Conservation (phyloP, 2,113 vertebrate genomes). For the Morone saxatilis region DNA sequence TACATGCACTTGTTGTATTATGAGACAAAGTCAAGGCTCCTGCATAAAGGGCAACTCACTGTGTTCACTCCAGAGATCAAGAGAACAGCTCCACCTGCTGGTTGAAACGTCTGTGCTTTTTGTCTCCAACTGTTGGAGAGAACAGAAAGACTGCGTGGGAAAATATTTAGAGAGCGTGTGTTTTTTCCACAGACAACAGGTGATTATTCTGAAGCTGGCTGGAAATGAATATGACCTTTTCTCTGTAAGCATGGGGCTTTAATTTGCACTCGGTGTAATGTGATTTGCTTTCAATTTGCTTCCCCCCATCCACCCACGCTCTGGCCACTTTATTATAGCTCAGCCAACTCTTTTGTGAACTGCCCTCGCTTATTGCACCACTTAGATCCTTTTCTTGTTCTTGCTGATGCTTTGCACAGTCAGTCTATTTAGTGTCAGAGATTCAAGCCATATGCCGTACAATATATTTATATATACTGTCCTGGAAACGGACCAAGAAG, state of each 20-base stretch:
- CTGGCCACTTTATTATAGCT: background rate
- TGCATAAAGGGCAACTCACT: background rate
- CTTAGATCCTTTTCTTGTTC: background rate
- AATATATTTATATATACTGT: background rate
- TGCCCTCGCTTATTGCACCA: background rate
- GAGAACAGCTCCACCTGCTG: slow-evolving; percentile 73
- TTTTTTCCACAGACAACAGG: background rate
- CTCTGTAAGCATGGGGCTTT: background rate
- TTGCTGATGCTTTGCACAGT: background rate
- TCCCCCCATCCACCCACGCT: background rate
- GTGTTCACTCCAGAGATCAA: background rate
- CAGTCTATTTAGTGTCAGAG: background rate
- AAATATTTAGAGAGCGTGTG: background rate
- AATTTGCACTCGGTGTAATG: slow-evolving; percentile 32
- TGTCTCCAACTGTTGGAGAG: background rate
- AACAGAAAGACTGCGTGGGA: background rate
- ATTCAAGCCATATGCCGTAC: background rate
- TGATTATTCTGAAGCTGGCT: slow-evolving; percentile 11
- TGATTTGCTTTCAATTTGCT: slow-evolving; percentile 28
- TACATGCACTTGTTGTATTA: slow-evolving; percentile 11
- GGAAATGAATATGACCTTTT: slow-evolving; percentile 38
- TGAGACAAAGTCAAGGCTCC: slow-evolving; percentile 18
- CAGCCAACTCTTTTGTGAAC: background rate
- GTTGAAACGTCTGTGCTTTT: slow-evolving; percentile 2
- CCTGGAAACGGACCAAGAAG: background rate